Evolutionary conservation across 2,797 vertebrate genomes (phyloP), one percentile per base, ranked within the genome.

Genomic region (Nyctibius grandis): DNA sequence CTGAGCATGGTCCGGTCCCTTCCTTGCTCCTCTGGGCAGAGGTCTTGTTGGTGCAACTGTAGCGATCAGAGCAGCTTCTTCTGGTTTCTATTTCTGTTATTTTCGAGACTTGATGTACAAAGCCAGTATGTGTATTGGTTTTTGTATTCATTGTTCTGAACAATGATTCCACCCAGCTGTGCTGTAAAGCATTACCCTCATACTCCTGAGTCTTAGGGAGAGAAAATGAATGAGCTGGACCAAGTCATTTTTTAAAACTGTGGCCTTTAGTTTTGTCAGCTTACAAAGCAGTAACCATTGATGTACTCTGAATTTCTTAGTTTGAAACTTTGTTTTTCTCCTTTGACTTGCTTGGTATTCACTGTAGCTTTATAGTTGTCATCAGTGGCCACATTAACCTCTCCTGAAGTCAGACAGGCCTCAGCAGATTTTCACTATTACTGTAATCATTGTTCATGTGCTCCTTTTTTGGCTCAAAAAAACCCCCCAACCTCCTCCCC

Each of bases 71-170:
- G 34, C 25, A 29, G 72, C 44, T 38, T 3, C 22, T 26, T 57
- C 23, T 48, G 42, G 18, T 28, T n/a, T 53, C 26, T 33, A 0
- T 25, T 57, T 22, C 7, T 57, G 18, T 36, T 48, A 1, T 34
- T 51, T 61, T 45, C 36, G 34, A 54, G 67, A 4, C 7, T 14
- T 31, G 44, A 3, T 20, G 20, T 9, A 1, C 36, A 20, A 21
- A 72, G 20, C 5, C 44, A 8, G 9, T 11, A 7, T 22, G 0
- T 11, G 0, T 0, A 1, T 15, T 38, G 42, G 5, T 0, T 14
- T 53, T 14, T 38, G 9, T 22, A 1, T 12, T 38, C 33, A 0
- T 69, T 50, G 28, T 17, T 42, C 26, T 38, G 82, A 51, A 12
- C 36, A 6, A 4, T 12, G 47, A 14, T 38, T 50, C 79, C 23